phyloP scores from a whole-genome alignment of 1,140 invertebrate genomes.

The Drosophila suzukii region DNA sequence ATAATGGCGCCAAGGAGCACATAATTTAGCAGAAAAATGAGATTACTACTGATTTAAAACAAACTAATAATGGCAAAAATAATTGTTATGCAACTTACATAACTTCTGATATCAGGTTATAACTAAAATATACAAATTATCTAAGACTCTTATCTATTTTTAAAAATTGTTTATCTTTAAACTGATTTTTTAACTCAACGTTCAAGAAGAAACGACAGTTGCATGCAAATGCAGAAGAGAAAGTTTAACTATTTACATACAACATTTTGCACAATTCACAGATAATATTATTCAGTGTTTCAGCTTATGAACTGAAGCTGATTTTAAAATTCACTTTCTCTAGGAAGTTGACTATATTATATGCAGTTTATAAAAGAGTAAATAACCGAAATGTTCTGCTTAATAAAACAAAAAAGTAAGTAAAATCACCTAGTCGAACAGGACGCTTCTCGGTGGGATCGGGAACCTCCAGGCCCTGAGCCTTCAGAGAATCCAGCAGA shows the following conservation, averaged over 20 bases:
- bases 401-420: neutral
- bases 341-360: neutral
- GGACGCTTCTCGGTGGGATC: slow-evolving; percentile 87
- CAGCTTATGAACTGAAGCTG: neutral
- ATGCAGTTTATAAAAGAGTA: too few species aligned
- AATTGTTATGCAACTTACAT: neutral
- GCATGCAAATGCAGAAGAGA: neutral
- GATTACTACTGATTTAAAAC: neutral
- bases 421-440: slow-evolving; percentile 86
- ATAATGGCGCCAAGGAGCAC: neutral
- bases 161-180: neutral
- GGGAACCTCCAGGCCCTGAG: slow-evolving; percentile 91
- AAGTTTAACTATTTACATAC: neutral
- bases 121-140: neutral
- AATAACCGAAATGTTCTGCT: neutral
- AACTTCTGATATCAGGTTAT: neutral
- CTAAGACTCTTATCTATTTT: neutral
- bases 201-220: neutral
- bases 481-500: slow-evolving; percentile 94
- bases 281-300: neutral
- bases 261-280: neutral
- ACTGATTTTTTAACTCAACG: neutral
- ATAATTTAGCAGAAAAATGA: neutral
- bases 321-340: neutral
- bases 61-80: neutral